phyloP scores from a whole-genome alignment of 2,113 vertebrate genomes.

The Engraulis encrasicolus region DNA sequence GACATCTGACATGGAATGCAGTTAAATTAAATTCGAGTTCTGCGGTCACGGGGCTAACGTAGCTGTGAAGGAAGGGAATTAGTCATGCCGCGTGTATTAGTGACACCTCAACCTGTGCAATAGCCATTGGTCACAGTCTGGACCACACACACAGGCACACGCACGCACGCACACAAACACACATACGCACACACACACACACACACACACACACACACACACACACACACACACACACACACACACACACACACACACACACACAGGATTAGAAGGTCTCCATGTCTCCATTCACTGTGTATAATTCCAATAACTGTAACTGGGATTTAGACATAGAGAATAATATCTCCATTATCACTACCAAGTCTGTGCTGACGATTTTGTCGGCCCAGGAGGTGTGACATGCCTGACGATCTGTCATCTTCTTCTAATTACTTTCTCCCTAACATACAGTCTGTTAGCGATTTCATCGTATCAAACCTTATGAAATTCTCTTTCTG shows the following conservation, averaged over 20 bases:
- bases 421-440: neutral
- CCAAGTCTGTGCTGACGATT: neutral
- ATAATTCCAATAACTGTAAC: neutral
- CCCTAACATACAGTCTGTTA: neutral
- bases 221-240: neutral
- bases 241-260: neutral
- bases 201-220: neutral
- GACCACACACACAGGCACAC: conserved; percentile 1
- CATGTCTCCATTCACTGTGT: neutral
- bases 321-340: neutral
- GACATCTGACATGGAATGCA: neutral
- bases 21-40: conserved; percentile 3
- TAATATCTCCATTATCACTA: neutral
- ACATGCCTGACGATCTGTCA: neutral
- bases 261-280: too few relatives aligned
- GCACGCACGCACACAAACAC: too few relatives aligned
- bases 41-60: neutral
- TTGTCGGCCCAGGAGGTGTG: neutral
- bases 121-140: neutral
- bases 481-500: neutral
- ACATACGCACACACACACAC: neutral
- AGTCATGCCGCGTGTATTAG: neutral
- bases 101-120: neutral
- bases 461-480: neutral
- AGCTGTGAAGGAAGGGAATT: neutral